phyloP scores from a whole-genome alignment of 2,797 vertebrate genomes.

The Enteromius argenteus region DNA sequence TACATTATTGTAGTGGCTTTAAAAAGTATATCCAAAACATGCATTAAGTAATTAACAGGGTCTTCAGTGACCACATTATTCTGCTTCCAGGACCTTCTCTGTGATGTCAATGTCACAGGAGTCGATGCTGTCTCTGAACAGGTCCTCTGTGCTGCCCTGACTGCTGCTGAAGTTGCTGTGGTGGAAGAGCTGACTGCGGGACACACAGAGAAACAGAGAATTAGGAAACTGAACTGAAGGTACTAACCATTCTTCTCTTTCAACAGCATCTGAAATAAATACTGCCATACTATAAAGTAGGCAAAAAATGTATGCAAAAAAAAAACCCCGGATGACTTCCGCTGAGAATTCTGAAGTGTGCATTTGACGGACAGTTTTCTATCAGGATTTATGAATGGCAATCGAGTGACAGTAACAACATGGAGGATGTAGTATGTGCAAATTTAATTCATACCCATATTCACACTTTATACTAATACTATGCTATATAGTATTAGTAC shows the following conservation, averaged over 20 bases:
- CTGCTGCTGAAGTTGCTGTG: slow-evolving; percentile 98
- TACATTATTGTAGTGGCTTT: background rate
- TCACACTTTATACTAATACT: background rate
- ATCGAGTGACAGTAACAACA: background rate
- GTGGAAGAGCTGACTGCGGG: slow-evolving; percentile 91
- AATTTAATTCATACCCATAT: background rate
- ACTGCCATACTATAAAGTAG: background rate
- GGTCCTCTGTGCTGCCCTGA: slow-evolving; percentile 95
- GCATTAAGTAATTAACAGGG: background rate
- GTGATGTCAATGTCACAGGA: slow-evolving; percentile 96
- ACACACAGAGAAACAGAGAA: slow-evolving; percentile 4
- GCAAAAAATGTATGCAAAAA: background rate
- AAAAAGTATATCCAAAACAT: background rate
- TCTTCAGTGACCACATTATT: background rate
- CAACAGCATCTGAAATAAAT: background rate
- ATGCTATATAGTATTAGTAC: background rate
- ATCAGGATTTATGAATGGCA: slow-evolving; percentile 1
- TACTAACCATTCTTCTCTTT: background rate
- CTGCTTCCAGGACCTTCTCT: slow-evolving; percentile 85
- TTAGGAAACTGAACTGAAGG: background rate
- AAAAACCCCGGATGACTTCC: background rate
- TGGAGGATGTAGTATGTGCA: background rate
- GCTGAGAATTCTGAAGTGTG: background rate
- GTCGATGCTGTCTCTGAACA: slow-evolving; percentile 97
- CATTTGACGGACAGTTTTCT: background rate